These are phyloP conservation scores for Pluvialis apricaria DNA, from an alignment of 2,113 vertebrate species.

Conservation along the genomic window DNA sequence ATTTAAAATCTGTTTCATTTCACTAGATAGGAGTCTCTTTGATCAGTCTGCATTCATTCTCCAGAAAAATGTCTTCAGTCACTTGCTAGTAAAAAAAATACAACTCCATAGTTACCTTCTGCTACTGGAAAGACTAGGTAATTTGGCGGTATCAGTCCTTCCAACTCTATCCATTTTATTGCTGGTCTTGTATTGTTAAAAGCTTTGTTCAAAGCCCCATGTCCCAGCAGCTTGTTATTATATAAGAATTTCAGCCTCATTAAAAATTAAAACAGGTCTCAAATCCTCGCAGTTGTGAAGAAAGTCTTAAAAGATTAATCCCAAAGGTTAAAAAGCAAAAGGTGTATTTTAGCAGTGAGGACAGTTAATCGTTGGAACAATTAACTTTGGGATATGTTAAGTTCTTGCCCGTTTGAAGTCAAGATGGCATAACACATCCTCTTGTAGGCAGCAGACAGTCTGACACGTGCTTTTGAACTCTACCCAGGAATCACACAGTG, in stretches of 20 bases:
- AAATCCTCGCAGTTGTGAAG: neutral
- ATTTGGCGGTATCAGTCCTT: accelerated
- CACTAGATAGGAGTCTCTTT: neutral
- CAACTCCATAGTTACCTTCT: neutral
- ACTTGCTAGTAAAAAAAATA: neutral
- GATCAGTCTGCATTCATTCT: neutral
- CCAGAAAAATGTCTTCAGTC: neutral
- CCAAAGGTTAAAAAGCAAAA: neutral
- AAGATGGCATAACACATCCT: neutral
- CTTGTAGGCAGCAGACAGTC: neutral
- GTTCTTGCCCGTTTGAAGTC: neutral
- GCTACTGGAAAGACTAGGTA: neutral
- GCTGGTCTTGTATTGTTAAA: neutral
- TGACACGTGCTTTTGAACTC: neutral
- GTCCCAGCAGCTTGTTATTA: neutral
- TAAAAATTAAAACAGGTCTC: neutral
- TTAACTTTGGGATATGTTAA: neutral
- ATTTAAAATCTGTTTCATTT: neutral
- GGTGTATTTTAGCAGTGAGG: neutral
- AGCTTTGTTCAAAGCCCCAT: neutral
- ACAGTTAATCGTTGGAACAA: neutral
- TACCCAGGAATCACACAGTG: neutral
- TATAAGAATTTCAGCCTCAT: neutral
- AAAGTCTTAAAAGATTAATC: neutral
- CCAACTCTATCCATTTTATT: neutral